Base-by-base conservation (phyloP, 2,113 vertebrate genomes). In the Struthidea cinerea region DNA sequence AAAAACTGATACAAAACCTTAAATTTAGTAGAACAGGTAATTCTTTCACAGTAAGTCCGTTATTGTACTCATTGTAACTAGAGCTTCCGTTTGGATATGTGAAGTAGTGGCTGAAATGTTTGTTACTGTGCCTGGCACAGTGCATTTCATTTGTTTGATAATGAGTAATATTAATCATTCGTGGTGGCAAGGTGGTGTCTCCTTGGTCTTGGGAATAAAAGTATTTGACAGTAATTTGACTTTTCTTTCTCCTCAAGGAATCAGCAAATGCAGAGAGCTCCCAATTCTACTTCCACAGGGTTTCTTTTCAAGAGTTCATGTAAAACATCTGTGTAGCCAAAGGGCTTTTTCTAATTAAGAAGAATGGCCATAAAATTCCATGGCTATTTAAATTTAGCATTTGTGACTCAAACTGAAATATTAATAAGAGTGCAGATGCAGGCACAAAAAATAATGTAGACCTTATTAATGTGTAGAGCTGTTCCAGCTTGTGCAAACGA, bases 271-370 rank as follows among this genome's bases (percentile, higher is more conserved):
- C 27, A 79, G 74, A 69, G 50, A 56, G 32, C 49, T 95, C 24
- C 60, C 52, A 65, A 1, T 92, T 97, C 80, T 93, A 52, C 79
- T 96, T 94, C 84, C 81, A 50, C 63, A 42, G 76, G 85, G 46
- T 88, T 89, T 92, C 84, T 92, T 97, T 96, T 93, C 73, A 73
- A 56, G 69, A 92, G 74, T 94, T 96, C 70, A 82, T 55, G 61
- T 87, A 91, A 94, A 98, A 94, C 94, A 97, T 94, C 90, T 96
- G 91, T 84, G 71, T 95, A 94, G 94, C 95, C 87, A 90, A 86
- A 94, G 83, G 81, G 84, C 59, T 92, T 97, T 96, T 88, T 80
- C 89, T 90, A 95, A 94, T 97, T 93, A 94, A 96, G 84, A 93
- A 82, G 82, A 94, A 97, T 86, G 70, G 85, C 73, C 71, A 76